Evolutionary conservation across 2,888 invertebrate genomes (phyloP).

Genomic region (Chirona hameri): DNA sequence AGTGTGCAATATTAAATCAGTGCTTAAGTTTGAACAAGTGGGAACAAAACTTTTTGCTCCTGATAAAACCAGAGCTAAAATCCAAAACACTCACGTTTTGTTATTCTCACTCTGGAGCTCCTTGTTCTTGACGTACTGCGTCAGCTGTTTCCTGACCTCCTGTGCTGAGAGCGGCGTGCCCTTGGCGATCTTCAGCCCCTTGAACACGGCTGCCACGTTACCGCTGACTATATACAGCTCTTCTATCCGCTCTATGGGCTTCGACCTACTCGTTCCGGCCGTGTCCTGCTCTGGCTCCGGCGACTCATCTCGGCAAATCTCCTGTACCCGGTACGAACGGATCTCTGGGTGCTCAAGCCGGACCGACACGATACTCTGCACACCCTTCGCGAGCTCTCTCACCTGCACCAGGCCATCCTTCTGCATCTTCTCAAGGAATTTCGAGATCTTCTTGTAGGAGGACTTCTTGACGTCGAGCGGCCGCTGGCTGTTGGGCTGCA

Average conservation of each 20-base stretch:
- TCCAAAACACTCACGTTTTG: constrained; percentile 42
- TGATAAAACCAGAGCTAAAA: no score
- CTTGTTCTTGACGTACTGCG: constrained; percentile 66
- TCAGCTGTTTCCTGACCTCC: constrained; percentile 64
- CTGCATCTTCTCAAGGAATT: constrained; percentile 75
- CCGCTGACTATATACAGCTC: constrained; percentile 9
- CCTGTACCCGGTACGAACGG: constrained; percentile 37
- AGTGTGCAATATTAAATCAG: no score
- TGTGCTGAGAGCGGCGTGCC: constrained; percentile 60
- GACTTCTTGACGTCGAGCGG: constrained; percentile 87
- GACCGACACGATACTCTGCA: constrained; percentile 68
- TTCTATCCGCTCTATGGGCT: not conserved
- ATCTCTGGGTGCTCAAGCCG: constrained; percentile 49
- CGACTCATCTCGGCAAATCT: not conserved
- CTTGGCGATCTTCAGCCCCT: constrained; percentile 44
- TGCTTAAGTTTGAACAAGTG: no score
- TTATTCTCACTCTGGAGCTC: constrained; percentile 53
- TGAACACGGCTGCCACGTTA: not conserved
- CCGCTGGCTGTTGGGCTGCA: constrained; percentile 58
- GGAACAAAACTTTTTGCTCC: no score
- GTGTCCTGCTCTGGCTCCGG: not conserved
- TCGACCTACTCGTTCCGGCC: constrained; percentile 38
- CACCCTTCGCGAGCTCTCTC: constrained; percentile 63
- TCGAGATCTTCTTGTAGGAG: constrained; percentile 79
- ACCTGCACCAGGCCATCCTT: constrained; percentile 54